Base-by-base conservation (phyloP, 37 sponge, comb jelly and placozoan species). In the Axinella damicornis region DNA sequence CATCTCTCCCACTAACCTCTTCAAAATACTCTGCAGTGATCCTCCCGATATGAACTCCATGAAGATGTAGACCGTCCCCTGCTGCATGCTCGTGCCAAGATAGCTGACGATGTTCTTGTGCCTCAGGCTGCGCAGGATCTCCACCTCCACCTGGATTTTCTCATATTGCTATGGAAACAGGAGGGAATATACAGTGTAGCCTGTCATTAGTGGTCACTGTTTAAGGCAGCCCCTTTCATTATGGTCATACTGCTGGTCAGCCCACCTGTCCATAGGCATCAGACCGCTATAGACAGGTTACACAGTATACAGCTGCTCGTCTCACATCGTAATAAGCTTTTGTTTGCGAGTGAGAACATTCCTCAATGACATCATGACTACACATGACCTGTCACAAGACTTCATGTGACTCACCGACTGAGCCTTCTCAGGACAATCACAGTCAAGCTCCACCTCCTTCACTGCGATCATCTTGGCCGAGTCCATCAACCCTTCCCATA, bases 1-100 rank as follows among this genome's bases (percentile, higher is more conserved):
- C n/a, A n/a, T n/a, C 46, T 46, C 46, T 9, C 9, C 46, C 46
- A 14, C 71, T 41, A 18, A 94, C 97, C 92, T 79, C 53, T 91
- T 90, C 36, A 96, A 73, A 6, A 94, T 69, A 39, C 85, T 89
- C 83, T 86, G 86, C 5, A 96, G 61, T 0, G 97, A 92, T 0
- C 97, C 97, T 61, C 97, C 97, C 5, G 97, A 60, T n/a, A 96
- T 79, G 68, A 71, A 94, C 64, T 96, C 94, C 97, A 96, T 96
- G 78, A 96, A 96, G 70, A 96, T 96, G 64, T 85, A 92, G 30
- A 96, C 92, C 4, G 59, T 76, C 0, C 60, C 74, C 15, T 78
- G 25, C 41, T 96, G 65, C 78, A 96, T 86, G 30, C 87, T 78
- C 16, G 94, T 84, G 1, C 94, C 97, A 0, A 90, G 81, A 68